Evolutionary conservation across 1,140 invertebrate genomes (phyloP).

Genomic region (Neodiprion virginianus): DNA sequence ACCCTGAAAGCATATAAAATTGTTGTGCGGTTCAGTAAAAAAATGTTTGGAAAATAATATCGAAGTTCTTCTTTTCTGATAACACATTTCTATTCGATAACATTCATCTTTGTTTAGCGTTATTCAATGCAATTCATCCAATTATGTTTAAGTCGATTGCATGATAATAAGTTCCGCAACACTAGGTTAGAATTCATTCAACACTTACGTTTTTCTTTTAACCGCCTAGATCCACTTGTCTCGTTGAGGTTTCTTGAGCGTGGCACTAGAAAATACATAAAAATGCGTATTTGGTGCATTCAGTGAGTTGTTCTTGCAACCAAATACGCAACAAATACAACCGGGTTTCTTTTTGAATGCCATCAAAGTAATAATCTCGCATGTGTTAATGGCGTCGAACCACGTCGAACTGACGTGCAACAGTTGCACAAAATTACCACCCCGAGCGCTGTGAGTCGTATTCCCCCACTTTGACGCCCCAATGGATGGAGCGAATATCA

Average conservation of each 20-base stretch:
- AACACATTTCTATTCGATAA: too few species aligned
- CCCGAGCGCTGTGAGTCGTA: constrained; percentile 14
- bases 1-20: constrained; percentile 17
- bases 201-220: constrained; percentile 25
- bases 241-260: constrained; percentile 21
- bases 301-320: constrained; percentile 15
- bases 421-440: constrained; percentile 10
- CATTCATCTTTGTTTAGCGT: too few species aligned
- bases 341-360: constrained; percentile 17
- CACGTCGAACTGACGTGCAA: constrained; percentile 9
- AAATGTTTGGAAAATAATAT: constrained; percentile 12
- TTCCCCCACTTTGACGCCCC: constrained; percentile 16
- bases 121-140: too few species aligned
- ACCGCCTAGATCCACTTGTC: constrained; percentile 25
- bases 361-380: constrained; percentile 2
- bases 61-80: background rate
- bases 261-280: constrained; percentile 20
- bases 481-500: constrained; percentile 3
- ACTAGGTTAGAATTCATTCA: constrained; percentile 15
- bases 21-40: background rate
- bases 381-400: background rate
- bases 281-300: constrained; percentile 20
- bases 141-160: too few species aligned
- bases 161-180: constrained; percentile 9
- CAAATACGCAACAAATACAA: constrained; percentile 13